Percentiles rank a stretch among this genome's conserved stretches.
These are phyloP conservation scores for Corydoras sp. DNA, from an alignment of 2,113 vertebrate genomes.

Conservation along the genomic window DNA sequence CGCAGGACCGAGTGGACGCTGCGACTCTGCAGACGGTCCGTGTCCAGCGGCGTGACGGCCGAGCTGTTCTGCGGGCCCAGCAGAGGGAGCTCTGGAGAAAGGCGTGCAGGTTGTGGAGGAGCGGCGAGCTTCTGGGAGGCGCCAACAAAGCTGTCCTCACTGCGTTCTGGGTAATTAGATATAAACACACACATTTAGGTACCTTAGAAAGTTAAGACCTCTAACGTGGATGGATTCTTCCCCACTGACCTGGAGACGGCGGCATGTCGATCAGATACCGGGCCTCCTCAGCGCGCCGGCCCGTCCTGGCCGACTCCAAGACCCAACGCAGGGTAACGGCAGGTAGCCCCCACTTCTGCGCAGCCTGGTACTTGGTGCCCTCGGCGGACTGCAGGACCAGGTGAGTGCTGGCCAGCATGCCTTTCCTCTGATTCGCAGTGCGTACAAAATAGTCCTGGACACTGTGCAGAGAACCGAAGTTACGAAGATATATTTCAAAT, in stretches of 20 bases:
- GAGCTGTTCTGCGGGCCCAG: conserved; percentile 57
- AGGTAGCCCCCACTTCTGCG: conserved; percentile 89
- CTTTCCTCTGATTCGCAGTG: conserved; percentile 79
- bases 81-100: conserved; percentile 57
- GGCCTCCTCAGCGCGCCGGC: conserved; percentile 73
- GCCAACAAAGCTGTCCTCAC: conserved; percentile 65
- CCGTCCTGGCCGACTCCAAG: conserved; percentile 75
- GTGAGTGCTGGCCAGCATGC: conserved; percentile 90
- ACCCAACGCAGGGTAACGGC: conserved; percentile 84
- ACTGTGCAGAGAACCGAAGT: conserved; percentile 52
- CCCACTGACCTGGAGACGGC: conserved; percentile 66
- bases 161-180: conserved; percentile 52
- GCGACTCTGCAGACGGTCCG: conserved; percentile 85
- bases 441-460: conserved; percentile 97
- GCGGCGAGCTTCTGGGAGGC: conserved; percentile 59
- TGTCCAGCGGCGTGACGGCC: conserved; percentile 81
- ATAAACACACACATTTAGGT: too few relatives aligned
- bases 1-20: conserved; percentile 75
- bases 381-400: conserved; percentile 77
- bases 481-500: too few relatives aligned
- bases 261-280: conserved; percentile 75
- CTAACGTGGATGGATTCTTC: not conserved
- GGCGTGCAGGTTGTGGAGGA: conserved; percentile 23
- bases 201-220: too few relatives aligned
- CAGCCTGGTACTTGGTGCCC: conserved; percentile 91